Conservation (phyloP, 2,888 invertebrate genomes). For the Sepioteuthis lessoniana region DNA sequence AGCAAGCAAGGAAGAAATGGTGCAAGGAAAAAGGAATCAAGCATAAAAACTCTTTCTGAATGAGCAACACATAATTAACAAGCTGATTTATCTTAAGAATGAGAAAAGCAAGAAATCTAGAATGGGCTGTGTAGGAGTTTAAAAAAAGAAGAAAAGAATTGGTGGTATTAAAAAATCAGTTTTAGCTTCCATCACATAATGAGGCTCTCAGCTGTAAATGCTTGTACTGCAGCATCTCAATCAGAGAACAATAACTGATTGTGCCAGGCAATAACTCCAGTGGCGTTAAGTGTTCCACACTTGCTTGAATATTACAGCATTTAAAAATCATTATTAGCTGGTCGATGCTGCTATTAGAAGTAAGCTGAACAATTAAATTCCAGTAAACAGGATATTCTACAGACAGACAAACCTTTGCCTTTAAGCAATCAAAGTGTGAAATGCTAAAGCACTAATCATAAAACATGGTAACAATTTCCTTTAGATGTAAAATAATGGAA, state of each 20-base stretch:
- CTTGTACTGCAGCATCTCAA: background rate
- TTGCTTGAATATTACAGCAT: background rate
- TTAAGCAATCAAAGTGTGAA: background rate
- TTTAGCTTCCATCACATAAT: background rate
- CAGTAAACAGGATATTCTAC: background rate
- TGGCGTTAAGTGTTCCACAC: background rate
- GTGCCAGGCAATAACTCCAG: background rate
- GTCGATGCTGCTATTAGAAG: background rate
- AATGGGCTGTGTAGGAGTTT: background rate
- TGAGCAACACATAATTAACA: background rate
- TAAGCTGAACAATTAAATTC: background rate
- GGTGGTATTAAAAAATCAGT: background rate
- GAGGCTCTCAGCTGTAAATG: background rate
- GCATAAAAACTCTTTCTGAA: background rate
- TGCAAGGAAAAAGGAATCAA: background rate
- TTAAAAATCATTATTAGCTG: slow-evolving; percentile 1
- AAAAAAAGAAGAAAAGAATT: background rate
- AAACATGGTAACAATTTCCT: background rate
- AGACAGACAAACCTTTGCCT: background rate
- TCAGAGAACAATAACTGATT: background rate
- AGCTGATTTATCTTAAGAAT: background rate
- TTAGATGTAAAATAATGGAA: background rate
- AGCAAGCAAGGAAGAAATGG: background rate
- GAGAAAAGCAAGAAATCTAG: background rate
- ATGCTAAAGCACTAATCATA: background rate